phyloP scores from a whole-genome alignment of 2,113 vertebrate species.

The Chaetodon auriga region DNA sequence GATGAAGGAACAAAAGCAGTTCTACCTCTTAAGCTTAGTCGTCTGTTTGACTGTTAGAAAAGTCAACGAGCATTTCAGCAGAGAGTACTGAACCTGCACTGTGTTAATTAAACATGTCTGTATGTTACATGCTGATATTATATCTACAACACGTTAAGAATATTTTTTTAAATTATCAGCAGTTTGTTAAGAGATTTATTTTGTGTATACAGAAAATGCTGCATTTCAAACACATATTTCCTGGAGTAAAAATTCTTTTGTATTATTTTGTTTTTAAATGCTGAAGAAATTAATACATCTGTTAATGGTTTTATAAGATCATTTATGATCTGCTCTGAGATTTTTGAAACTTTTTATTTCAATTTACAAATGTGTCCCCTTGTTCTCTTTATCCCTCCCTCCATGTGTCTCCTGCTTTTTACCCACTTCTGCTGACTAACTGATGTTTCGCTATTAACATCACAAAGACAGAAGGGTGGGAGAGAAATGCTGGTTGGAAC shows the following conservation, averaged over 20 bases:
- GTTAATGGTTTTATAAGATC: neutral
- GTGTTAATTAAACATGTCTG: neutral
- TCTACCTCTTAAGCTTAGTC: conserved; percentile 68
- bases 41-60: conserved; percentile 74
- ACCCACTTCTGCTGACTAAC: too few species aligned
- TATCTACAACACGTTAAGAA: neutral
- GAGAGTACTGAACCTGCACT: conserved; percentile 69
- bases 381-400: too few species aligned
- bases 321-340: neutral
- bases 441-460: too few species aligned
- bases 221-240: neutral
- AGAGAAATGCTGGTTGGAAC: neutral
- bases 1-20: conserved; percentile 64
- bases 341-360: neutral
- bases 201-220: neutral
- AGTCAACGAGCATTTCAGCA: conserved; percentile 81
- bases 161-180: too few species aligned
- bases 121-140: neutral
- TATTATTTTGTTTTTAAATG: neutral
- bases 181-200: neutral
- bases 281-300: neutral
- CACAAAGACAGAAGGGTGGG: too few species aligned
- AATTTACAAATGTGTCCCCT: neutral
- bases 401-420: too few species aligned
- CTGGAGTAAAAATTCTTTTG: neutral